Conservation (phyloP, 2,888 invertebrate genomes). For the Ophonus ardosiacus region DNA sequence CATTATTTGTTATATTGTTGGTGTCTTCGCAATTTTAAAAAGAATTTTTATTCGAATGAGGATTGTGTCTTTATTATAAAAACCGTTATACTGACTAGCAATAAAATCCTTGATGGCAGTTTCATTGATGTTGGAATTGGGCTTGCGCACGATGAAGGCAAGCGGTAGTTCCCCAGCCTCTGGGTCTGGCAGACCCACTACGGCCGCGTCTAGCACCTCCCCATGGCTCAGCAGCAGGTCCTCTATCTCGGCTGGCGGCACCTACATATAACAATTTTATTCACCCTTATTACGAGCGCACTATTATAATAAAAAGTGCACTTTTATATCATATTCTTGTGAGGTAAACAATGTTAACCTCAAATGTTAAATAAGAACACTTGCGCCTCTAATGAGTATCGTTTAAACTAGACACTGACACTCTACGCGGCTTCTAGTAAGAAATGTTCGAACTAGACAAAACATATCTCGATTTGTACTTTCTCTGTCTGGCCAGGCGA, state of each 20-base stretch:
- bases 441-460: no score
- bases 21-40: no score
- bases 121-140: constrained; percentile 76
- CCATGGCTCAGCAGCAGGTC: constrained; percentile 84
- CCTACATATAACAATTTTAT: constrained; percentile 73
- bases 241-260: constrained; percentile 93
- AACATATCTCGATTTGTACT: no score
- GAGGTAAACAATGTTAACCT: no score
- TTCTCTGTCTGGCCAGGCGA: no score
- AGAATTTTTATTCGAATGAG: no score
- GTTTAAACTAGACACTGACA: no score
- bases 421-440: no score
- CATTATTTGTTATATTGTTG: no score
- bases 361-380: no score
- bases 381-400: no score
- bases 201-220: constrained; percentile 87
- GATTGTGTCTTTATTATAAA: no score
- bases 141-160: constrained; percentile 85
- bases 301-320: neutral
- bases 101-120: constrained; percentile 74
- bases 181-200: constrained; percentile 87
- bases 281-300: neutral
- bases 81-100: constrained; percentile 70
- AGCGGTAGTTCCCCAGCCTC: constrained; percentile 85
- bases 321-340: neutral